Base-by-base conservation (phyloP, 2,888 invertebrate genomes). In the Stenoptilia bipunctidactyla region DNA sequence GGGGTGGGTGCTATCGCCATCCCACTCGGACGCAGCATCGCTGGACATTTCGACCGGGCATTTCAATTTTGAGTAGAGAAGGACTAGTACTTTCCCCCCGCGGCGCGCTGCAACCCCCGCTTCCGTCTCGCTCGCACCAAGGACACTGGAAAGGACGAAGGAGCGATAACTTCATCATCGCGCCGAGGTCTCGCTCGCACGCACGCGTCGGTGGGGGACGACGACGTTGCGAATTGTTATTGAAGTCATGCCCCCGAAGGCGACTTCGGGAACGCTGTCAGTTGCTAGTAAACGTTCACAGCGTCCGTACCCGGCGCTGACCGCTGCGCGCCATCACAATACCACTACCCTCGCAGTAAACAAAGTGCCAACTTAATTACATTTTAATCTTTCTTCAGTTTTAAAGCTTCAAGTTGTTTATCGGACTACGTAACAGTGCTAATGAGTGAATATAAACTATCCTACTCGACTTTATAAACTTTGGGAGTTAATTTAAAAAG, bases 21-120 rank as follows among this genome's bases (percentile, higher is more conserved):
- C 82, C 80, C 59, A 73, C 82, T 83, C 82, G 82, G 82, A 82
- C 83, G 75, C 80, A 82, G 82, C 83, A 75, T 82, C 82, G 75
- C 84, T 79, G 84, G 84, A 83, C 84, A 85, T 80, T 84, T 83
- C 83, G 84, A 82, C 83, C 84, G 83, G 83, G 83, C 84, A 83
- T 84, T 85, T 84, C 83, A 85, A 85, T 85, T 85, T 83, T 82
- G 83, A 85, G 84, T 83, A 85, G 82, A 82, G 83, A 77, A 80
- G 80, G 77, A 80, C 75, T 30, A 3, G 30, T 30, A 20, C 20
- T 75, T 71, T 62, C 66, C 67, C 56, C 72, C 63, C 53, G 65
- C 62, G 73, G 61, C 71, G 51, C 64, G 58, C 49, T 66, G 48
- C 50, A 52, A 57, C 60, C 67, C 71, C 58, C 47, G 47, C 57